Evolutionary conservation across 2,888 invertebrate genomes (phyloP).

Genomic region (Aelia acuminata): DNA sequence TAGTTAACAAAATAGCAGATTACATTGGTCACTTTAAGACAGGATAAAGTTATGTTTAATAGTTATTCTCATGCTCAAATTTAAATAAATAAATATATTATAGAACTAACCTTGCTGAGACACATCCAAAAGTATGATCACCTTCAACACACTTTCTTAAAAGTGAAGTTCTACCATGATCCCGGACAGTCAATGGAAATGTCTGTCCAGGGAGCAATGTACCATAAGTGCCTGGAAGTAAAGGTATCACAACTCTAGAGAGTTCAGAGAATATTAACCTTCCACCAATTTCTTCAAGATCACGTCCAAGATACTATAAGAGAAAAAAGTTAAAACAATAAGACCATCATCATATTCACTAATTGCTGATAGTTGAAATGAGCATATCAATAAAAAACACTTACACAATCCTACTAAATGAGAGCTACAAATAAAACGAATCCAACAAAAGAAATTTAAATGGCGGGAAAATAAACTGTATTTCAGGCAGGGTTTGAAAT

Average conservation of each 20-base stretch:
- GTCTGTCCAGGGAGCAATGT: conserved; percentile 85
- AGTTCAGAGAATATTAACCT: conserved; percentile 76
- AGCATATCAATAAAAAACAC: too few species aligned
- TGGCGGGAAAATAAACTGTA: too few species aligned
- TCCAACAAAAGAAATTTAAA: too few species aligned
- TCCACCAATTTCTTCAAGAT: conserved; percentile 76
- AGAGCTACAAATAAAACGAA: too few species aligned
- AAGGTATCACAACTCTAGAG: conserved; percentile 72
- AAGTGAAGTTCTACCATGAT: conserved; percentile 74
- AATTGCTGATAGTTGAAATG: too few species aligned
- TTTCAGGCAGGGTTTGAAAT: too few species aligned
- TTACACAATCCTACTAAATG: too few species aligned
- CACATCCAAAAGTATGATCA: conserved; percentile 78
- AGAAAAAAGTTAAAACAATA: conserved; percentile 45
- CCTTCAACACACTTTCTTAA: conserved; percentile 74
- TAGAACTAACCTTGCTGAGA: conserved; percentile 70
- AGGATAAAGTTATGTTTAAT: not conserved
- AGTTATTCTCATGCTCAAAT: not conserved
- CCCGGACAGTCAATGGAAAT: conserved; percentile 77
- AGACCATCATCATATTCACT: too few species aligned
- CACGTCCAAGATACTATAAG: conserved; percentile 74
- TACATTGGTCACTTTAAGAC: too few species aligned
- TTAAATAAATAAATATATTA: not conserved
- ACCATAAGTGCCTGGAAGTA: conserved; percentile 75
- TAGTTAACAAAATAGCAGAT: too few species aligned